Evolutionary conservation across 2,113 vertebrate genomes (phyloP), one percentile per base, ranked within the genome.

Genomic region (Cettia cetti): DNA sequence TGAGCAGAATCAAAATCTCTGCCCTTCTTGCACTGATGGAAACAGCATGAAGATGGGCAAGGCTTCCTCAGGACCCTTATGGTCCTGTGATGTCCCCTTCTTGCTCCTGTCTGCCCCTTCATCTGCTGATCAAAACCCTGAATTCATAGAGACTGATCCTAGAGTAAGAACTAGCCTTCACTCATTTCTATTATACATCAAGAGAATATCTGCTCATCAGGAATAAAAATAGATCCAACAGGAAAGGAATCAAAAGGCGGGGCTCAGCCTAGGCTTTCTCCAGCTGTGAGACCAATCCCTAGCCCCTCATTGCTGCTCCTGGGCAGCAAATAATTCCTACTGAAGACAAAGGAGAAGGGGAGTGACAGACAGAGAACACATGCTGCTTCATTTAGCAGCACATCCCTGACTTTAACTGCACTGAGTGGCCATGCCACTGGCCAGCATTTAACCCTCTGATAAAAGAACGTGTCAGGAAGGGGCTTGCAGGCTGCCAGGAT

Each of bases 181-280:
- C 28, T 82, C 63, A 47, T 87, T 89, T 95, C 70, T 90, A n/a
- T 80, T 84, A 77, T 50, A 89, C 84, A 91, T 89, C 89, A 89
- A 82, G 84, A 89, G 82, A 50, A 21, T 60, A 49, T 68, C 57
- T 68, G 37, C 17, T 80, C 66, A 66, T 76, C 84, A 86, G 78
- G 90, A 92, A 88, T 69, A 80, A 57, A 87, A 94, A 84, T 15
- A 53, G 53, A 84, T 94, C 54, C 75, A 65, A 61, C 21, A 53
- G 74, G 37, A 76, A 77, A 74, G 64, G 39, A 92, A 90, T 77
- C 33, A 90, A 70, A 95, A 88, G 54, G 42, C 71, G 88, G 60
- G 68, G 35, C n/a, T 40, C 59, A 68, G n/a, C 40, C 23, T 70
- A 23, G 63, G 52, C 28, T 17, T 83, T 85, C 53, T 72, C 65